Conservation (phyloP, 2,113 vertebrate genomes). For the Limnothrissa miodon region DNA sequence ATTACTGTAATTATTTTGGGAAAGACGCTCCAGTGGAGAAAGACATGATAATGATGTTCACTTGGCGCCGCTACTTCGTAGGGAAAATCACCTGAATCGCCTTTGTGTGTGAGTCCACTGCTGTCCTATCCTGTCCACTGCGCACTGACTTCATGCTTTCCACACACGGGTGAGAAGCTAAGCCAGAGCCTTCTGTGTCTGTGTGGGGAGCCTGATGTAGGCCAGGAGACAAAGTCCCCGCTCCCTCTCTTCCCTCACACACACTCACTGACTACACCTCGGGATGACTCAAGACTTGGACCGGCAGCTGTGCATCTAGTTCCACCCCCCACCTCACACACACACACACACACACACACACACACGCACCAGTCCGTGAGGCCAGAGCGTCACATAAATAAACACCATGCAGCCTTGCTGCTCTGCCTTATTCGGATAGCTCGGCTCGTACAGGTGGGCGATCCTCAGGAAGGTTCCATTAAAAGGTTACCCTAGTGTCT, state of each 20-base stretch:
- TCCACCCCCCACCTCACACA: neutral
- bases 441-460: conserved; percentile 38
- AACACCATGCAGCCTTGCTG: neutral
- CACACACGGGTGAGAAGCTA: conserved; percentile 47
- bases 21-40: neutral
- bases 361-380: neutral
- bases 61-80: neutral
- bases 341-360: neutral
- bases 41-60: neutral
- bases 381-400: conserved; percentile 8
- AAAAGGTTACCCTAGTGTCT: conserved; percentile 35
- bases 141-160: conserved; percentile 73
- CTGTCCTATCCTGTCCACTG: conserved; percentile 38
- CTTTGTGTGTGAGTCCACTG: conserved; percentile 42
- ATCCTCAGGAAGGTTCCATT: conserved; percentile 27
- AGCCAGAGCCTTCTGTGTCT: conserved; percentile 6
- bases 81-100: neutral
- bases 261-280: neutral
- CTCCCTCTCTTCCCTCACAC: neutral
- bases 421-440: neutral
- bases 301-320: conserved; percentile 26
- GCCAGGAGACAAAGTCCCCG: neutral
- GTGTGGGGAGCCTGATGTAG: neutral
- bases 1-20: neutral
- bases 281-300: conserved; percentile 54